Percentiles rank a stretch among this genome's conserved stretches.
These are phyloP conservation scores for Saccopteryx leptura DNA, from an alignment of 2,113 vertebrate genomes.

Conservation along the genomic window DNA sequence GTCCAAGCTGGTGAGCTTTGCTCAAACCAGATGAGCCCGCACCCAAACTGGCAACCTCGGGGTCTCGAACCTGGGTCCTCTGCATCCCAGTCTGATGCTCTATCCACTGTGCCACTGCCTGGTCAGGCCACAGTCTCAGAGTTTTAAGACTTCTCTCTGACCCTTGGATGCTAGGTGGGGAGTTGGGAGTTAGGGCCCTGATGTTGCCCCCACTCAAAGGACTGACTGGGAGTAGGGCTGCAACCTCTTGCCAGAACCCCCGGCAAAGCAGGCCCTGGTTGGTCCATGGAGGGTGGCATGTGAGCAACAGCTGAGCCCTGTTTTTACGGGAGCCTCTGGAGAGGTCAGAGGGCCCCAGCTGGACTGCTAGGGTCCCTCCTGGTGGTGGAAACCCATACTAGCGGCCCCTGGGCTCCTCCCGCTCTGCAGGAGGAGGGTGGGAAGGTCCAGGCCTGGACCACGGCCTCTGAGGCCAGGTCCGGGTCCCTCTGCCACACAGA, in stretches of 20 bases:
- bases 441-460: background rate
- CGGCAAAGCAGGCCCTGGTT: background rate
- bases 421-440: background rate
- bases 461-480: background rate
- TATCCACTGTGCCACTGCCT: no score
- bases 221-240: accelerated
- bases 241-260: background rate
- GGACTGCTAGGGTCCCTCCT: no score
- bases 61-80: no score
- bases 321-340: accelerated
- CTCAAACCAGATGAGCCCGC: no score
- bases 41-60: no score
- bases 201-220: accelerated
- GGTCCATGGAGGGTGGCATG: accelerated
- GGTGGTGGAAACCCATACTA: accelerated
- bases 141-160: background rate
- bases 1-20: no score
- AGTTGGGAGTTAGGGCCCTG: background rate
- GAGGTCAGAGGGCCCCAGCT: no score
- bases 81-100: no score
- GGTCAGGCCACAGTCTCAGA: accelerated
- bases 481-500: background rate
- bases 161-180: background rate
- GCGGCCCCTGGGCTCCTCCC: accelerated
- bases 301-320: background rate